Conservation (phyloP, 2,113 vertebrate genomes). For the Pleuronectes platessa region DNA sequence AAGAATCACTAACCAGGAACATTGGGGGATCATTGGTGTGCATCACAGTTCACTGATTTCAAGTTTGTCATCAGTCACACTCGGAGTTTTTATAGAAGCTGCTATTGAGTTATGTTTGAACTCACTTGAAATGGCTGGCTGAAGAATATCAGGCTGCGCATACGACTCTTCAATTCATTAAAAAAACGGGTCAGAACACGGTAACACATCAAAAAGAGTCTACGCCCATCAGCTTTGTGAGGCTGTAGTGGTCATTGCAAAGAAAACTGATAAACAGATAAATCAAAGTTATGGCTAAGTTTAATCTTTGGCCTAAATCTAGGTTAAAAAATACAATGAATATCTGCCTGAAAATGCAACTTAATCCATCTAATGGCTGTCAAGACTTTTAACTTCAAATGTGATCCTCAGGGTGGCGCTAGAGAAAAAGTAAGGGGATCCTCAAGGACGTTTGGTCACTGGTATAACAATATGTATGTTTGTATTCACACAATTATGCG, state of each 20-base stretch:
- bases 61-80: not conserved
- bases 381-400: not conserved
- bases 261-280: not conserved
- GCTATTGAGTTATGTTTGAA: too few species aligned
- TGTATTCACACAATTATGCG: slow-evolving; percentile 24
- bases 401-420: not conserved
- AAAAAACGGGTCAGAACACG: not conserved
- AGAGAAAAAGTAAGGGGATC: not conserved
- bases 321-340: not conserved
- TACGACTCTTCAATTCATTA: not conserved
- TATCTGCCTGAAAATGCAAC: not conserved
- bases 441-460: not conserved
- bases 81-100: not conserved
- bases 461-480: too few species aligned
- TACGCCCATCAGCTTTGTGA: not conserved
- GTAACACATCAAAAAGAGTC: not conserved
- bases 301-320: not conserved
- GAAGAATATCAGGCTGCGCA: not conserved
- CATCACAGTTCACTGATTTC: not conserved
- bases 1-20: not conserved
- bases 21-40: not conserved
- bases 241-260: not conserved
- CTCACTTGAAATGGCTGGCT: not conserved
- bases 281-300: not conserved
- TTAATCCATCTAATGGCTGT: not conserved